These are phyloP conservation scores for Cetoscarus ocellatus DNA, from an alignment of 2,797 vertebrate genomes.

Conservation along the genomic window DNA sequence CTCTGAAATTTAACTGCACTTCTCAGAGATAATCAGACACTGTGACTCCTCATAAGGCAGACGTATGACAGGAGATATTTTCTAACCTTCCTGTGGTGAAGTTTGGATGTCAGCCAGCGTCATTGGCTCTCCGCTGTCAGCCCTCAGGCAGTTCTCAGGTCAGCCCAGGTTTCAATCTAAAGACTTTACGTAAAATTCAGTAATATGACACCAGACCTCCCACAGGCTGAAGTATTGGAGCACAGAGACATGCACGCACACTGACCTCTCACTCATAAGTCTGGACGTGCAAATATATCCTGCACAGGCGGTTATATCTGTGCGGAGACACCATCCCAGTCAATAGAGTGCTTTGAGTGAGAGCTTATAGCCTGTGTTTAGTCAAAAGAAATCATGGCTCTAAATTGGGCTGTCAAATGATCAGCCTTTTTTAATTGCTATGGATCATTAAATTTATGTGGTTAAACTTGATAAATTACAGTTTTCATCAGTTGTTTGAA, in stretches of 20 bases:
- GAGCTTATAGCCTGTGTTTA: too few relatives aligned
- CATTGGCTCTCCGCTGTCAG: slow-evolving; percentile 16
- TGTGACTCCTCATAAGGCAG: accelerated
- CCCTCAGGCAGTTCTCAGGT: slow-evolving; percentile 27
- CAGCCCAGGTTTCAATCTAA: slow-evolving; percentile 11
- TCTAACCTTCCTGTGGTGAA: not conserved
- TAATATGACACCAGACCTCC: not conserved
- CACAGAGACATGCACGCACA: not conserved
- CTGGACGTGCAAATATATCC: too few relatives aligned
- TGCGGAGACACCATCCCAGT: too few relatives aligned
- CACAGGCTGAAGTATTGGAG: not conserved
- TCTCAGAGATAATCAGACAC: not conserved
- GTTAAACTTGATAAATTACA: too few relatives aligned
- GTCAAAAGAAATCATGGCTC: too few relatives aligned
- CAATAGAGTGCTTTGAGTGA: too few relatives aligned
- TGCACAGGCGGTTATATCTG: too few relatives aligned
- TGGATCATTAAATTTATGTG: too few relatives aligned
- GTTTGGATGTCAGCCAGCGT: slow-evolving; percentile 10
- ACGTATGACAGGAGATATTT: slow-evolving; percentile 1
- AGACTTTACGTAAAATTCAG: slow-evolving; percentile 25
- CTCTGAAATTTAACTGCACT: not conserved
- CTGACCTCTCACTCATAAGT: too few relatives aligned
- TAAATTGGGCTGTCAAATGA: too few relatives aligned
- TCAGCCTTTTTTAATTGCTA: too few relatives aligned
- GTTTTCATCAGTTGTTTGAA: too few relatives aligned